Evolutionary conservation across 2,888 invertebrate species (phyloP), one percentile per base, ranked within the genome.

Genomic region (Gnatocerus cornutus): DNA sequence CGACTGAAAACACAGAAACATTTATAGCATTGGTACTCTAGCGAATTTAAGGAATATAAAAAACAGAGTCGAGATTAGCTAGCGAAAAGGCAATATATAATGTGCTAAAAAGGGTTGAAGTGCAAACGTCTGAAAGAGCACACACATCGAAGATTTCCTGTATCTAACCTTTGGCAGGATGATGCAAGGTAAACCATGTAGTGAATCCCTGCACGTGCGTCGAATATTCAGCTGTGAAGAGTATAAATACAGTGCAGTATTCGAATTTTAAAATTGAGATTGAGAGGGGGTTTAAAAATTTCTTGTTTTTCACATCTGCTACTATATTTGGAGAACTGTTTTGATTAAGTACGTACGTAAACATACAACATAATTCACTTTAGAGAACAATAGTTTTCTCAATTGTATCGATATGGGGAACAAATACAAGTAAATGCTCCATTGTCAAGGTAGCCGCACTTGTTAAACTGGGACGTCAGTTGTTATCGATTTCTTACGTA

Each of bases 181-280:
- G 87, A 81, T 85, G 86, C 84, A 87, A 84, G 73, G 87, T 84
- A 82, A 87, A 85, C 87, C 87, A 87, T 76, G 87, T 85, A 58
- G 87, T 87, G 81, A 87, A 87, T 81, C 87, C 87, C 80, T 87
- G 86, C 78, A 85, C 85, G 70, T 81, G 81, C 81, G 85, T 77
- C 79, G 83, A 74, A 78, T 78, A 80, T 76, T 82, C 79, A 69
- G 81, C 81, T 84, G 83, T 76, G 82, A 81, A 77, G 62, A 72
- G 27, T 56, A 65, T 45, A 45, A 61, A 48, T 52, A 67, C 50
- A 41, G 37, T 21, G 21, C 21, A 21, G 21, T 21, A n/a, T n/a
- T n/a, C n/a, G n/a, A n/a, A n/a, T 21, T 21, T 21, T 21, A 21
- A 21, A 21, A n/a, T n/a, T n/a, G n/a, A n/a, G n/a, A n/a, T n/a